Evolutionary conservation across 1,140 invertebrate genomes (phyloP), one percentile per base, ranked within the genome.

Genomic region (Trachymyrmex cornetzi): DNA sequence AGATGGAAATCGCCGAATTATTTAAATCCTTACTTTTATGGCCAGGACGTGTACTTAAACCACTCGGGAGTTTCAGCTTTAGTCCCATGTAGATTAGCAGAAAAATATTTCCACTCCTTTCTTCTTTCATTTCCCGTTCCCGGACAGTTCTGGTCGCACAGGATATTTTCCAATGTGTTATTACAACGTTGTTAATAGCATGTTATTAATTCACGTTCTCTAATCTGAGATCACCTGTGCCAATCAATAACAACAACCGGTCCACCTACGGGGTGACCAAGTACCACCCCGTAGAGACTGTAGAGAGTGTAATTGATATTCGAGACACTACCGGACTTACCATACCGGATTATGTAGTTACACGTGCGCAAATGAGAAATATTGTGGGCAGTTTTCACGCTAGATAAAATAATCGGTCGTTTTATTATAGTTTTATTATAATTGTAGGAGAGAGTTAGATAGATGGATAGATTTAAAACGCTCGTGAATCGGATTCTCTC

Each of bases 221-320:
- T 53, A 38, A 50, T 72, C 38, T 22, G 55, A 24, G 38, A 81
- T 77, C 84, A 89, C 84, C 75, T 81, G 82, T 69, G 74, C 50
- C 63, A 69, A 69, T 53, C 79, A 59, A 48, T 16, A 44, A 22
- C 59, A 77, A 87, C 89, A 77, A 90, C 89, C 85, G 89, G 89
- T 90, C 77, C 88, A 89, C 85, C 89, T 82, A 90, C 89, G 72
- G 53, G 69, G 44, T 77, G 19, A 30, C 22, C 85, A 71, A 69
- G 86, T 86, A 48, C 74, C 55, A 69, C 63, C 50, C 69, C 22
- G 48, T 50, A 75, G 38, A 55, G 53, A n/a, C 9, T 44, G 38
- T 16, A 16, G n/a, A 80, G 27, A 50, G 30, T 24, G 59, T 53
- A 48, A 85, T 71, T 61, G 64, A 67, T 74, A 57, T 85, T 80